phyloP scores from a whole-genome alignment of 2,888 invertebrate genomes.

The Melanargia galathea region DNA sequence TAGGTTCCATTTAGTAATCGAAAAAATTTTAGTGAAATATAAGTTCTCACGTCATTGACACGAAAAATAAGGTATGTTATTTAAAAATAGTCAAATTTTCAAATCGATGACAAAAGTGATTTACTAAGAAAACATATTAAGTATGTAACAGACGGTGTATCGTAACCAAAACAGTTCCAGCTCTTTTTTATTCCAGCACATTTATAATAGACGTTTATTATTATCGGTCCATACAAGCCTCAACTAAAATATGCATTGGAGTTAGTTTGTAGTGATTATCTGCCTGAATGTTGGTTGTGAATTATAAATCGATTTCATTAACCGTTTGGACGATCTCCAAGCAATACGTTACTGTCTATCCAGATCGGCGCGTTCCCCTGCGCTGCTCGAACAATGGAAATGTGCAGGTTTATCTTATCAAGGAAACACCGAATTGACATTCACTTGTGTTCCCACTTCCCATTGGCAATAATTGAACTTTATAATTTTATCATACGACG shows the following conservation, averaged over 20 bases:
- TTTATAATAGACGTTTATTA: neutral
- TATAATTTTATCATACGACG: too few relatives aligned
- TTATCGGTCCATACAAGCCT: neutral
- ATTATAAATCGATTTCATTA: slow-evolving; percentile 39
- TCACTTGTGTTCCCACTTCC: neutral
- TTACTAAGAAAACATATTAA: too few relatives aligned
- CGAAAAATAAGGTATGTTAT: too few relatives aligned
- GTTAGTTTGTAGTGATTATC: slow-evolving; percentile 17
- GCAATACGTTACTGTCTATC: slow-evolving; percentile 17
- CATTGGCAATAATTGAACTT: neutral
- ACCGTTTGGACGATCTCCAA: slow-evolving; percentile 30
- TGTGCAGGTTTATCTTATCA: neutral
- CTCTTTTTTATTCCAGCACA: too few relatives aligned
- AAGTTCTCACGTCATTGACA: too few relatives aligned
- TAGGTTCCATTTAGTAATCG: too few relatives aligned
- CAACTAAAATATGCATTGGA: neutral
- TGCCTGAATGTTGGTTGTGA: slow-evolving; percentile 22
- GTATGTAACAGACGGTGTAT: too few relatives aligned
- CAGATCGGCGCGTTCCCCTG: slow-evolving; percentile 1
- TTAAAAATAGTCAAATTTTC: too few relatives aligned
- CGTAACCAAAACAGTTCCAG: too few relatives aligned
- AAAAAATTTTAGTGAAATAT: too few relatives aligned
- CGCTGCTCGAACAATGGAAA: slow-evolving; percentile 16
- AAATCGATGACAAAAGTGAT: too few relatives aligned
- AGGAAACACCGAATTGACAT: slow-evolving; percentile 4